Percentiles rank a stretch among this genome's conserved stretches.
These are phyloP conservation scores for Oligia fasciuncula DNA, from an alignment of 2,888 invertebrate species.

Conservation along the genomic window DNA sequence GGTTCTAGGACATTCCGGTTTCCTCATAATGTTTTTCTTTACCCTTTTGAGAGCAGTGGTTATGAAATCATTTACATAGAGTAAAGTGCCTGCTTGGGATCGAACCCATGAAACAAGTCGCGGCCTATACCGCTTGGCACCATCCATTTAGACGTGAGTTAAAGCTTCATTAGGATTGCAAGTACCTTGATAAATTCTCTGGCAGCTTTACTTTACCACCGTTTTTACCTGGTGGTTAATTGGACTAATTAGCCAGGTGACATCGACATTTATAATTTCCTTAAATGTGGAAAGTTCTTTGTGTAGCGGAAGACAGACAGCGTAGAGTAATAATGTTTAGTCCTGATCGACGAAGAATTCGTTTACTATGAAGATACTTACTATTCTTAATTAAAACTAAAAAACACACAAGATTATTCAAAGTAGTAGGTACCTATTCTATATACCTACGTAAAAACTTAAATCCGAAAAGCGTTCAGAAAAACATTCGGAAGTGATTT, in stretches of 20 bases:
- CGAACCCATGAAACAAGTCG: neutral
- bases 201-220: neutral
- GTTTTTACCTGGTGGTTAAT: neutral
- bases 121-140: neutral
- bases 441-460: slow-evolving; percentile 26
- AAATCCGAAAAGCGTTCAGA: slow-evolving; percentile 27
- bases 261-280: neutral
- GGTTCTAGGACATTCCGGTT: neutral
- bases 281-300: neutral
- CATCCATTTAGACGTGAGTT: neutral
- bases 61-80: neutral
- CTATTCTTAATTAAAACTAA: neutral
- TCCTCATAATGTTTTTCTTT: neutral
- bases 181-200: neutral
- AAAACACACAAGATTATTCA: neutral
- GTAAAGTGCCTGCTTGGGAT: neutral
- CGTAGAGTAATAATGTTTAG: too few relatives aligned
- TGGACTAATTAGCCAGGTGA: neutral
- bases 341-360: neutral
- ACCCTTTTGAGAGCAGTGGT: too few relatives aligned
- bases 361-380: neutral
- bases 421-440: neutral
- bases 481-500: slow-evolving; percentile 63
- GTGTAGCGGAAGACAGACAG: neutral
- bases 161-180: neutral